A percentile compares a stretch with the other conserved stretches of the same genome.
These are phyloP conservation scores for Exocentrus adspersus DNA, from an alignment of 2,888 invertebrate species.

Conservation along the genomic window DNA sequence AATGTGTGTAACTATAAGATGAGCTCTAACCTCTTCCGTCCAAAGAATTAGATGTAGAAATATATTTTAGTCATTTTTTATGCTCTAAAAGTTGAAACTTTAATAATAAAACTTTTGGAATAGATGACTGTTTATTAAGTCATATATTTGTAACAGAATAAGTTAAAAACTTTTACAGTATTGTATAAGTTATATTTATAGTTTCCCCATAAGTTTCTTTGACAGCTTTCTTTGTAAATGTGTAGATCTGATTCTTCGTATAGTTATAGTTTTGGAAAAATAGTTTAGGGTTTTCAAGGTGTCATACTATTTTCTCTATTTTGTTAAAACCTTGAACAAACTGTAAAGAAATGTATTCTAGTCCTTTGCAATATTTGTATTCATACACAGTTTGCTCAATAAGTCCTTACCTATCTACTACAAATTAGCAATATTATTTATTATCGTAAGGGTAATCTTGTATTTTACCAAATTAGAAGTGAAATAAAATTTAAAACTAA, in stretches of 20 bases:
- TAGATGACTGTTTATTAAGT: not conserved
- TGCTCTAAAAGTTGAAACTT: not conserved
- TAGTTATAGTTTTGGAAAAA: conserved; percentile 15
- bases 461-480: conserved; percentile 50
- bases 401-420: no score
- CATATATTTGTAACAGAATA: no score
- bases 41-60: conserved; percentile 49
- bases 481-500: conserved; percentile 34
- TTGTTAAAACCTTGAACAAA: conserved; percentile 43
- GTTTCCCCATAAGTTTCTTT: no score
- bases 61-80: conserved; percentile 15
- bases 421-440: conserved; percentile 44
- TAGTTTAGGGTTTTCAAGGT: conserved; percentile 6
- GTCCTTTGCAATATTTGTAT: conserved; percentile 56
- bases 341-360: conserved; percentile 54
- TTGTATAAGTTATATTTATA: no score
- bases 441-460: conserved; percentile 48
- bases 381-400: conserved; percentile 56
- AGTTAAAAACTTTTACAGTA: no score
- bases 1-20: conserved; percentile 22
- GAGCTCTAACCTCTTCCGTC: conserved; percentile 56
- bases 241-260: conserved; percentile 5
- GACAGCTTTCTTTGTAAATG: conserved; percentile 10
- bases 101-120: not conserved
- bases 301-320: conserved; percentile 45